Evolutionary conservation across 2,113 vertebrate species (phyloP).

Genomic region (Nycticorax nycticorax): DNA sequence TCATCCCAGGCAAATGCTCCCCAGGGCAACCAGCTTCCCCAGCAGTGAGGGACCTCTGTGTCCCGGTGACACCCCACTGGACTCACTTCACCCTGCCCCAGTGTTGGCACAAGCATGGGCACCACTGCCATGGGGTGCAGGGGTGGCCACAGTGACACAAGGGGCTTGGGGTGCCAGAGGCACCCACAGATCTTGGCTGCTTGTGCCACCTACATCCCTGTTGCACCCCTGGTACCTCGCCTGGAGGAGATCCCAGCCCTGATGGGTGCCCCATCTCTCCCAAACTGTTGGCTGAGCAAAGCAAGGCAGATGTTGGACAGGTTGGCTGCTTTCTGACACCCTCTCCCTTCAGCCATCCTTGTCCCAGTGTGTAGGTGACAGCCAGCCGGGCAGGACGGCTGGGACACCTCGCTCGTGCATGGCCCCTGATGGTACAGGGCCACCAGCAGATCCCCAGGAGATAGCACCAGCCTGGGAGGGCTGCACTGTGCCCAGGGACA

Average conservation of each 20-base stretch:
- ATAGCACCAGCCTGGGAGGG: not conserved
- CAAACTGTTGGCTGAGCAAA: not conserved
- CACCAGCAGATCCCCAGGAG: not conserved
- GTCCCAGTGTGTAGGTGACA: not conserved
- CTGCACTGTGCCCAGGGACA: not conserved
- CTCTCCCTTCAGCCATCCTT: not conserved
- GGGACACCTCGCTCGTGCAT: fast-evolving
- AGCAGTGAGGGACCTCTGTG: not conserved
- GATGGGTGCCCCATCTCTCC: not conserved
- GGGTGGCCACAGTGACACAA: not conserved
- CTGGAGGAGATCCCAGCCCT: not conserved
- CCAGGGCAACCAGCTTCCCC: not conserved
- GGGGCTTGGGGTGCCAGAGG: not conserved
- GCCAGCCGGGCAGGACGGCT: fast-evolving
- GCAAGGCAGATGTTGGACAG: not conserved
- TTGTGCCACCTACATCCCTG: not conserved
- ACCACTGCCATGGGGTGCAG: not conserved
- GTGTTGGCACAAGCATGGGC: fast-evolving
- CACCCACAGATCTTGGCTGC: not conserved
- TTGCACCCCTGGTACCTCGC: not conserved
- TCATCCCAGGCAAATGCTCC: not conserved
- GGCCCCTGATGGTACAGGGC: not conserved
- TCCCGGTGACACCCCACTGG: not conserved
- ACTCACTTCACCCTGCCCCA: not conserved
- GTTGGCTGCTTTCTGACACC: not conserved